phyloP scores from a whole-genome alignment of 2,888 invertebrate genomes.

The Cremastinae sp. region DNA sequence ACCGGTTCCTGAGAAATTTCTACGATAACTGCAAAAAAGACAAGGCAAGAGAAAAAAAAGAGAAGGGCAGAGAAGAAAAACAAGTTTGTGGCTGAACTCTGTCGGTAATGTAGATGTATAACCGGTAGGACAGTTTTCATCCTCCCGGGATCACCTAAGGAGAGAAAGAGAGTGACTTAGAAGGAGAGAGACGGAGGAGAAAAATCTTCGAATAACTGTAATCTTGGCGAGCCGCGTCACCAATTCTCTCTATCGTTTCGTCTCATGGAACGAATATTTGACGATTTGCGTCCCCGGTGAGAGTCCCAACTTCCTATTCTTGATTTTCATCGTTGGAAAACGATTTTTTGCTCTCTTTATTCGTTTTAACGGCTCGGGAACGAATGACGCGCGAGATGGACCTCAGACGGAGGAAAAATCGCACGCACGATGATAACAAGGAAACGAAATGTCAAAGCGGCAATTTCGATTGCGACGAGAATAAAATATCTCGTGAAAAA shows the following conservation, averaged over 20 bases:
- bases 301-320: background rate
- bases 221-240: conserved; percentile 54
- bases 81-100: no score
- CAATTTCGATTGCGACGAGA: conserved; percentile 66
- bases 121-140: no score
- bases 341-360: background rate
- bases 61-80: no score
- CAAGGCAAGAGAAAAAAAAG: no score
- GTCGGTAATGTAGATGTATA: no score
- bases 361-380: background rate
- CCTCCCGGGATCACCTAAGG: no score
- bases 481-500: conserved; percentile 42
- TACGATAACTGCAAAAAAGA: no score
- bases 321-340: background rate
- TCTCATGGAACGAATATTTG: conserved; percentile 33
- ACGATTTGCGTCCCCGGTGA: background rate
- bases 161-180: background rate
- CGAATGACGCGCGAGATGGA: conserved; percentile 67
- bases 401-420: conserved; percentile 71
- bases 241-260: conserved; percentile 31
- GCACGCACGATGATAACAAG: conserved; percentile 64
- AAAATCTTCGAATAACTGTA: conserved; percentile 54
- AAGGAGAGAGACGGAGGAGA: background rate
- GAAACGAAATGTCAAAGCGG: conserved; percentile 64
- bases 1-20: no score